Base-by-base conservation (phyloP, 1,140 invertebrate species). In the Philopotamus ludificatus region DNA sequence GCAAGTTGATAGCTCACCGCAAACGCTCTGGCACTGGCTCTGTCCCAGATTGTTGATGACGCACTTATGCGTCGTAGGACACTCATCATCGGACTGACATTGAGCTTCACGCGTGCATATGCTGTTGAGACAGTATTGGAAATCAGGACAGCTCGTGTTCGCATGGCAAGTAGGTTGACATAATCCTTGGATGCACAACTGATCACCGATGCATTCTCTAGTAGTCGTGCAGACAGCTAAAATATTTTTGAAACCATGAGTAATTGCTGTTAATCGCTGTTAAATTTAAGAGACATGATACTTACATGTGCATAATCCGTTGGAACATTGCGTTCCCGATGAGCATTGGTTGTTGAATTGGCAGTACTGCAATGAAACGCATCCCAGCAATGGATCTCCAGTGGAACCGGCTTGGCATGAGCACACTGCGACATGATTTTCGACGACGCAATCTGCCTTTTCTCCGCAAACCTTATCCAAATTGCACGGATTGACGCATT, bases 361-460 rank as follows among this genome's bases (percentile, higher is more conserved):
- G 73, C 92, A 95, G 71, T 90, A 91, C 67, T 92, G 89, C 28
- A 93, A 79, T 2, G 84, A 82, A 34, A 91, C 86, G 73, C 92
- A 94, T 8, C 91, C 91, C 25, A 93, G 79, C 60, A 89, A 87
- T 15, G 93, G 89, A 79, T 95, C 90, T 49, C 93, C 93, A 8
- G 91, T 93, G 61, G 85, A 89, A 16, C 92, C 93, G 15, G 89
- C 80, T 72, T 86, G 79, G 74, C 94, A 96, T 3, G 84, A 84
- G 72, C 93, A 96, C 10, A 89, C 80, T 1, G 87, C 89, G n/a
- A 87, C 83, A 69, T 92, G 89, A 73, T 88, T 90, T 54, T 82
- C 79, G 0, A 88, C 81, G 10, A 78, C 78, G 73, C 92, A 93
- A 49, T 85, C 83, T 1, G 92, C 89, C 71, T 90, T 88, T 64